Evolutionary conservation across 2,888 invertebrate genomes (phyloP), one percentile per base, ranked within the genome.

Genomic region (Cryptosula pallasiana): DNA sequence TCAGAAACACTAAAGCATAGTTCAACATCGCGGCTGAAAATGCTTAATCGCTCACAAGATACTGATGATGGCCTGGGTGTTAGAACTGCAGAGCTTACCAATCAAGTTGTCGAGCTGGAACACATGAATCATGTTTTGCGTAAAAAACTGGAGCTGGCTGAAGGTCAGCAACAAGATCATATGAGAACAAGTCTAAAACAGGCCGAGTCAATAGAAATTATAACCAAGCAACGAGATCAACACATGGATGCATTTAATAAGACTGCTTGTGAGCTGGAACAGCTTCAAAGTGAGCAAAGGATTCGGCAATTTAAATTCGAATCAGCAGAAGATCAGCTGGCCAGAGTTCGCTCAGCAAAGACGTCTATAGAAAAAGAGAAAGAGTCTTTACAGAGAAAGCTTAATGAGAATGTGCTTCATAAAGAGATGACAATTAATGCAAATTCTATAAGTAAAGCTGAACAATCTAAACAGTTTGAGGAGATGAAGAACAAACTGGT

Each of bases 31-130:
- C 20, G 20, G 9, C 5, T 20, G 9, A 45, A 45, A 45, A 5
- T 13, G 5, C 5, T 20, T 13, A 45, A 20, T 45, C 45, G 45
- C 5, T 13, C 20, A 20, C 20, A 13, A 20, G 45, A 45, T 5
- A 45, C 45, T 45, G 45, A 45, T 9, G 63, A n/a, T 5, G 32
- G 34, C 32, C 32, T 63, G 27, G 63, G 63, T 29, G 32, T 27
- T 32, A 63, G 32, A 63, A 63, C 32, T 5, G 63, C 63, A 16
- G 63, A 63, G 27, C 27, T 63, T 20, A 63, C 63, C 2, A 63
- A 63, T n/a, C 2, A 63, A 63, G 13, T 63, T 32, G 27, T 16
- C 9, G 13, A 29, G 5, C 27, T 63, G 5, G 32, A 63, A 63
- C 20, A 63, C 32, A n/a, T 3, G 32, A 63, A 63, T n/a, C 3